Evolutionary conservation across 1,140 invertebrate genomes (phyloP), one percentile per base, ranked within the genome.

Genomic region (Watersipora subatra): DNA sequence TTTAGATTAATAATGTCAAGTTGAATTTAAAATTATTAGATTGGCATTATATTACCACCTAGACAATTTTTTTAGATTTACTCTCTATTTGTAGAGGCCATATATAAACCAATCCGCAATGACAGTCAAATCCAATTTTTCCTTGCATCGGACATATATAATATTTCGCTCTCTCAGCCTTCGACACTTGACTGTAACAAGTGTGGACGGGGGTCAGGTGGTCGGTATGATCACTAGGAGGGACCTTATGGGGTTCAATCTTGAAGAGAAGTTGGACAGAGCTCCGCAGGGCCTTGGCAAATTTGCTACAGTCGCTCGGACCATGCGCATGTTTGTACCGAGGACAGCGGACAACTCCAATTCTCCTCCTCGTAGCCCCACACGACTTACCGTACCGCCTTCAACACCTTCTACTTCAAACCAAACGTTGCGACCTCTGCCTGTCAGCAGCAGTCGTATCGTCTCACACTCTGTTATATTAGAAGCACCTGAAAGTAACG

Each of bases 131-230:
- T 69, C 69, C 30, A 74, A 73, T 30, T 81, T 82, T 68, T 81
- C 92, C 1, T 82, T 98, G 57, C 90, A 91, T 64, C 85, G 92
- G 66, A 87, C 93, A 65, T 98, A 96, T 76, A 84, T 88, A 63
- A 82, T 97, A 7, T 97, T 98, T 78, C 84, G 94, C 69, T 93
- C 89, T 7, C 81, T 99, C 2, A 95, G 94, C 0, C 81, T 98
- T 59, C 83, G 96, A 7, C 94, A 97, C 82, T 79, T 98, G 69
- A 86, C 92, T 62, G 91, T 97, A 15, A 84, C 84, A n/a, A 94
- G 96, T 77, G 7, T n/a, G 7, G n/a, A n/a, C n/a, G 34, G 34
- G 7, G 34, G 34, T n/a, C 86, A 88, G 73, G 88, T 91, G 76
- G 77, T 73, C 67, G 80, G 80, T n/a, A 78, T 82, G 19, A 74